phyloP scores from a whole-genome alignment of 2,888 invertebrate species.

The Synanthedon formicaeformis region DNA sequence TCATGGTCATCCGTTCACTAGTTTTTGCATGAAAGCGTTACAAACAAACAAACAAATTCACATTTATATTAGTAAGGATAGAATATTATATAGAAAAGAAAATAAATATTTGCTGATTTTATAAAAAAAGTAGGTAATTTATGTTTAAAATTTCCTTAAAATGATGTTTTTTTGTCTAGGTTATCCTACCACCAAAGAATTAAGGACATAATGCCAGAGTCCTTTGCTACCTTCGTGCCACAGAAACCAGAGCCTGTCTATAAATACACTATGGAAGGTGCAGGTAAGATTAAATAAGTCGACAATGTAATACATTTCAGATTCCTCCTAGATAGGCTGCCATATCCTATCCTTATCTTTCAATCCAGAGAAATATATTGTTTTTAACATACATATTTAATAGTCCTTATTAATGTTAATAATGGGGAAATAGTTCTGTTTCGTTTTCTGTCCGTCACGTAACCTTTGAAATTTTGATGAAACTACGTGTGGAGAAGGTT shows the following conservation, averaged over 20 bases:
- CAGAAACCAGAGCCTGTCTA: conserved; percentile 86
- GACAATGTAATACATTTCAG: no score
- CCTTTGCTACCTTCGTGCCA: conserved; percentile 87
- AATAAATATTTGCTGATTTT: background rate
- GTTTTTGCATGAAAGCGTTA: no score
- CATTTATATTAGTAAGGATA: no score
- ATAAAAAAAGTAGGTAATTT: background rate
- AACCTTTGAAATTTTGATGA: no score
- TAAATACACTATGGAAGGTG: conserved; percentile 91
- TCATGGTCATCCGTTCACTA: no score
- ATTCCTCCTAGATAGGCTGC: no score
- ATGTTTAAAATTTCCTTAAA: background rate
- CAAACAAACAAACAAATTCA: no score
- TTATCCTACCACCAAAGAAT: conserved; percentile 95
- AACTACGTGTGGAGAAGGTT: no score
- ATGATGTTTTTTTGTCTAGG: conserved; percentile 43
- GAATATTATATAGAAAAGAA: background rate
- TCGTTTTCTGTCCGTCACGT: no score
- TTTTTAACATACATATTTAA: conserved; percentile 10
- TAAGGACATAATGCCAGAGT: conserved; percentile 90
- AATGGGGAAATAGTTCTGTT: no score
- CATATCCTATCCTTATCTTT: no score
- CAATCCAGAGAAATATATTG: background rate
- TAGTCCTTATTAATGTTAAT: no score
- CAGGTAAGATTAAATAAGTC: conserved; percentile 73